A percentile compares a stretch with the other conserved stretches of the same genome.
Conservation (phyloP, 2,888 invertebrate genomes). For the Timema podura region DNA sequence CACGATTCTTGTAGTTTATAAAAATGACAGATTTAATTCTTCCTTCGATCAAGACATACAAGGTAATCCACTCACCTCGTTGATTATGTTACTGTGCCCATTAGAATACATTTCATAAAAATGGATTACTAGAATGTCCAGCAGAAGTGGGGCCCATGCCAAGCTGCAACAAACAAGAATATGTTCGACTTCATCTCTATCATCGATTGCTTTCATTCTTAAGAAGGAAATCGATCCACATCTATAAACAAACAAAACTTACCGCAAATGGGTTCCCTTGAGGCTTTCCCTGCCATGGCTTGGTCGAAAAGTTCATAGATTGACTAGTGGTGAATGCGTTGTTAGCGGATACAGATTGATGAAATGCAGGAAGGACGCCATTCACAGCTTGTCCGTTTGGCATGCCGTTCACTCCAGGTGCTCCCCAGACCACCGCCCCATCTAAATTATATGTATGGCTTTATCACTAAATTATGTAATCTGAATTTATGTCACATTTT, state of each 20-base stretch:
- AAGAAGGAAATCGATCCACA: too few relatives aligned
- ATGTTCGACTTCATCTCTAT: too few relatives aligned
- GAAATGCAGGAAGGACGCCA: constrained; percentile 24
- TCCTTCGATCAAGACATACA: too few relatives aligned
- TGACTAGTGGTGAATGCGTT: constrained; percentile 34
- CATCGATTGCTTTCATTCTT: too few relatives aligned
- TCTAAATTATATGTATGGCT: constrained; percentile 1
- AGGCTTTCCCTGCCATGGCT: constrained; percentile 33
- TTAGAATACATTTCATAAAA: constrained; percentile 53
- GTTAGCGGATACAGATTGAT: constrained; percentile 8
- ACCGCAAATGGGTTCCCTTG: constrained; percentile 47
- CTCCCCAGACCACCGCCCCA: constrained; percentile 31
- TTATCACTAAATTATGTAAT: constrained; percentile 13
- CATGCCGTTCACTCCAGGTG: constrained; percentile 23
- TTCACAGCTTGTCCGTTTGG: constrained; percentile 33
- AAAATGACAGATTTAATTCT: too few relatives aligned
- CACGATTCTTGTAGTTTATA: too few relatives aligned
- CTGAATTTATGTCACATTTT: too few relatives aligned
- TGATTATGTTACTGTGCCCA: too few relatives aligned
- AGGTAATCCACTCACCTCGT: too few relatives aligned
- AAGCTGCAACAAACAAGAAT: constrained; percentile 40
- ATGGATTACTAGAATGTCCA: constrained; percentile 55
- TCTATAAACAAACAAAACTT: too few relatives aligned
- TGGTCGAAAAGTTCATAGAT: constrained; percentile 35
- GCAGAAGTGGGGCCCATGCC: constrained; percentile 43